Evolutionary conservation across 2,797 vertebrate species (phyloP), one percentile per base, ranked within the genome.

Genomic region (Percopsis omiscomaycus): DNA sequence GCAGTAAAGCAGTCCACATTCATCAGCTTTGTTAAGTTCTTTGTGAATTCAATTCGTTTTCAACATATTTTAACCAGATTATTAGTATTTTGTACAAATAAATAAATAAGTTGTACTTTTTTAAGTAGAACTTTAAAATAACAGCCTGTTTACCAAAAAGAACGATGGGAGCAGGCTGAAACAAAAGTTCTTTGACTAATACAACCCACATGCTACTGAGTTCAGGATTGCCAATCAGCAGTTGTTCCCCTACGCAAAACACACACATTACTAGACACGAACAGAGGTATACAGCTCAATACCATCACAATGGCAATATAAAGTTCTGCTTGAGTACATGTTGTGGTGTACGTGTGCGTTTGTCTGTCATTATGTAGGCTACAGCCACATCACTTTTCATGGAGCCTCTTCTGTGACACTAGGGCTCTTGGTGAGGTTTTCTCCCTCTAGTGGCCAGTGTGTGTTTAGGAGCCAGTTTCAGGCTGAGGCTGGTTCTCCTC

Each of bases 401-500:
- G 32, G 32, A 8, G 32, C 32, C 32, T 53, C 16, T 22, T 16
- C 14, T n/a, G 29, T 46, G 50, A 59, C 45, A 66, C 22, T 62
- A 11, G 61, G 42, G 44, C n/a, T 37, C 45, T 66, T 11, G 52
- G 50, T 37, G 55, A 37, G 45, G 45, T 3, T 53, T 62, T 59
- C 42, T 58, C 68, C 67, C 32, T 47, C 56, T 66, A 49, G 64
- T 80, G 80, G 73, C 4, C 0, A 42, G 1, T 3, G 14, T 28
- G 49, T 27, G 32, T 77, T 88, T 84, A 84, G 42, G 84, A 84
- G 73, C 75, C 84, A 12, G 73, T 49, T 51, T 74, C 73, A 0
- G 74, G 56, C 37, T 75, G 80, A 49, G 79, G 50, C 37, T 69
- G 59, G 0, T 66, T 5, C 37, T 77, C 69, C 52, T 73, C 67